Evolutionary conservation across 2,797 vertebrate genomes (phyloP).

Genomic region (Lepidocolaptes lacrymiger): DNA sequence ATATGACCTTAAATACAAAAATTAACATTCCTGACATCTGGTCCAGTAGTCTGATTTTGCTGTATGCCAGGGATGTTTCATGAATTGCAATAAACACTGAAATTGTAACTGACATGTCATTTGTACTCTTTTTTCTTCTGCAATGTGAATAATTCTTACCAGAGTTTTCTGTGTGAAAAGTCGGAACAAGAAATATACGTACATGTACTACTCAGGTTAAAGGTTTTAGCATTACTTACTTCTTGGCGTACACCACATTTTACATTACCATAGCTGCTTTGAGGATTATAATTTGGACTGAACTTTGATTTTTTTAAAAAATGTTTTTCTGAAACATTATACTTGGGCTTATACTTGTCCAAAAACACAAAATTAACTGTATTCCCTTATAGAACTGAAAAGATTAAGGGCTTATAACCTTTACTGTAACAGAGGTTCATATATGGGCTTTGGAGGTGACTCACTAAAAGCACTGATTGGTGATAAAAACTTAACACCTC

Average conservation of each 20-base stretch:
- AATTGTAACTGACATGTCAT: neutral
- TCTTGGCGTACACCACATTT: neutral
- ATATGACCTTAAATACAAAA: neutral
- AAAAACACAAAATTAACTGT: neutral
- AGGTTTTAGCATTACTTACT: neutral
- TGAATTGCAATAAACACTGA: neutral
- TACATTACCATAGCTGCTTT: neutral
- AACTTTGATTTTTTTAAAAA: neutral
- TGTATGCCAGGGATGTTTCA: neutral
- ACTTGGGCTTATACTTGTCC: neutral
- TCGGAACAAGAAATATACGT: neutral
- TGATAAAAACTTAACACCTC: slow-evolving; percentile 9
- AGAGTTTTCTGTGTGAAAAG: neutral
- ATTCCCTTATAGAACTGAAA: neutral
- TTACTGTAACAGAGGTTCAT: neutral
- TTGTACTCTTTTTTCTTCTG: slow-evolving; percentile 12
- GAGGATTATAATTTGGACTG: neutral
- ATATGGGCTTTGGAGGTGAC: neutral
- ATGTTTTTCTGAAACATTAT: neutral
- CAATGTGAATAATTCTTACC: neutral
- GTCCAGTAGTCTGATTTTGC: neutral
- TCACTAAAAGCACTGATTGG: neutral
- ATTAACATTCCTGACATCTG: slow-evolving; percentile 1
- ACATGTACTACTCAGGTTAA: neutral
- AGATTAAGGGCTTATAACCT: neutral